Percentiles rank a stretch among this genome's conserved stretches.
These are phyloP conservation scores for Apostichopus californicus DNA, from an alignment of 35 echinoderm and acorn worm species.

Conservation along the genomic window DNA sequence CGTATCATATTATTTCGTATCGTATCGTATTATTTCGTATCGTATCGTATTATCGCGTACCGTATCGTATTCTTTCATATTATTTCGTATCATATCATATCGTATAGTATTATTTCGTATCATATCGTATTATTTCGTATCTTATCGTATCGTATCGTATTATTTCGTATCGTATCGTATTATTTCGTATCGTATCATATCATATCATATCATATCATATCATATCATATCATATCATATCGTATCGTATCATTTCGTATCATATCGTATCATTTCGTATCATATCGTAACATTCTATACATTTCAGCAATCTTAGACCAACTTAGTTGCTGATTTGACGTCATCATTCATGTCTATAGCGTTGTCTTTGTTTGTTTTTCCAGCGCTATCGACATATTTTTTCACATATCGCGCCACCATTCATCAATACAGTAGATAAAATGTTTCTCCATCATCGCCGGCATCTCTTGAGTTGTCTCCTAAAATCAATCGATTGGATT, in stretches of 20 bases:
- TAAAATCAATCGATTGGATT: too few relatives aligned
- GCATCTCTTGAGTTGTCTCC: too few relatives aligned
- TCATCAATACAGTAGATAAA: too few relatives aligned
- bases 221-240: neutral
- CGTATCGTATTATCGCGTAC: neutral
- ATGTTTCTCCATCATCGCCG: too few relatives aligned
- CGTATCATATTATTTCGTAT: neutral
- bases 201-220: neutral
- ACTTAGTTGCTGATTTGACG: too few relatives aligned
- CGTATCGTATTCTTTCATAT: conserved; percentile 6
- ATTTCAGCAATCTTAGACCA: neutral
- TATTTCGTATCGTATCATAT: neutral
- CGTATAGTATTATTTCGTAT: neutral
- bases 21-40: neutral
- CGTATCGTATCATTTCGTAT: neutral
- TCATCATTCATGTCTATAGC: too few relatives aligned
- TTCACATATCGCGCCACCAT: too few relatives aligned
- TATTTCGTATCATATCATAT: conserved; percentile 1
- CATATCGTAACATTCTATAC: neutral
- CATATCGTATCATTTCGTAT: neutral
- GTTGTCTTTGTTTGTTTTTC: too few relatives aligned
- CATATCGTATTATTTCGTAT: neutral
- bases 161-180: neutral
- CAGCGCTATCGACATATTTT: too few relatives aligned
- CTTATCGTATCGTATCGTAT: neutral